Evolutionary conservation across 2,888 invertebrate genomes (phyloP).

Genomic region (Parnassius orleans): DNA sequence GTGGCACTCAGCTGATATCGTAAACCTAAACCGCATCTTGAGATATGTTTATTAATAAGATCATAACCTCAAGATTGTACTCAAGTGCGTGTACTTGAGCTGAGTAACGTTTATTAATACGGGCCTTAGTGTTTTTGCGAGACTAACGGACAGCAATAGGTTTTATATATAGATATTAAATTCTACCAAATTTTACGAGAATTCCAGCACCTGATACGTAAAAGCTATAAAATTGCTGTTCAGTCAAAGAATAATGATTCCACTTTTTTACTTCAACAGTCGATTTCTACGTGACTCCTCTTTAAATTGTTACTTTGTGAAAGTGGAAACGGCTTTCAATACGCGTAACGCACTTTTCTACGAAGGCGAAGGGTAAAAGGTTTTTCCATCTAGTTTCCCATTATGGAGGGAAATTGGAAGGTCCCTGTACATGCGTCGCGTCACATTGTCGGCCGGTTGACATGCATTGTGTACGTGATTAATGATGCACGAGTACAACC

Average conservation of each 20-base stretch:
- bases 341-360: slow-evolving; percentile 34
- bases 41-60: too few species aligned
- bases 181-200: too few species aligned
- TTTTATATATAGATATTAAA: too few species aligned
- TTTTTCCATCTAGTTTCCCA: slow-evolving; percentile 71
- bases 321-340: slow-evolving; percentile 31
- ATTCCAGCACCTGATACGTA: too few species aligned
- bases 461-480: slow-evolving; percentile 75
- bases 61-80: too few species aligned
- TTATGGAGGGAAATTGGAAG: slow-evolving; percentile 65
- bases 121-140: too few species aligned
- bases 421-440: slow-evolving; percentile 60
- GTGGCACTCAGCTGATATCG: too few species aligned
- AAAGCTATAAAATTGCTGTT: not conserved
- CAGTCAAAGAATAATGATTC: slow-evolving; percentile 7
- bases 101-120: too few species aligned
- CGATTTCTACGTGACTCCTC: slow-evolving; percentile 33
- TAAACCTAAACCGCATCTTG: too few species aligned
- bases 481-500: slow-evolving; percentile 61
- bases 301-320: slow-evolving; percentile 32
- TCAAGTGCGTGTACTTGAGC: too few species aligned
- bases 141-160: too few species aligned
- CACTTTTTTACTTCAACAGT: slow-evolving; percentile 24
- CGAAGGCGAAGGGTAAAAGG: slow-evolving; percentile 38
- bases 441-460: slow-evolving; percentile 50